Conservation (phyloP, 2,888 invertebrate genomes). For the Erebia palarica region DNA sequence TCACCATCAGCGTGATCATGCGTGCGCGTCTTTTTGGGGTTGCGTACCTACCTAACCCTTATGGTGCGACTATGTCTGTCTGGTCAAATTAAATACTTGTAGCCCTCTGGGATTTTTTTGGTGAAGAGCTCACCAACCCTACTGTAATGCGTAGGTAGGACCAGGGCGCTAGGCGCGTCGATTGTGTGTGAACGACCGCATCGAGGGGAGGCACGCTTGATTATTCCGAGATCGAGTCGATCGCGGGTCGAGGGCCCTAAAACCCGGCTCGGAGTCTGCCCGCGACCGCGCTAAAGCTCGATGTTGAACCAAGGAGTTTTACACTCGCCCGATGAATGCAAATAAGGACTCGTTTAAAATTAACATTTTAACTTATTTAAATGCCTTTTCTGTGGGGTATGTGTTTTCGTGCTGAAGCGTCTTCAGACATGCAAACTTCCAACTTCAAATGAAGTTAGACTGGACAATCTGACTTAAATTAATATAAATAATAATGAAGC, state of each 20-base stretch:
- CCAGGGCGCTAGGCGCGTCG: conserved; percentile 70
- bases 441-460: neutral
- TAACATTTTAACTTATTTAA: conserved; percentile 54
- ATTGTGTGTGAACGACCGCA: conserved; percentile 80
- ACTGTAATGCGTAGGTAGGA: conserved; percentile 67
- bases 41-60: too few species aligned
- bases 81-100: neutral
- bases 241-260: conserved; percentile 71
- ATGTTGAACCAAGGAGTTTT: conserved; percentile 37
- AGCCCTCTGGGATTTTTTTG: neutral
- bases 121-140: neutral
- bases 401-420: neutral
- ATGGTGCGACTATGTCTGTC: too few species aligned
- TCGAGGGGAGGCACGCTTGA: conserved; percentile 72
- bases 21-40: too few species aligned
- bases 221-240: conserved; percentile 74
- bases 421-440: conserved; percentile 1
- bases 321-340: conserved; percentile 64
- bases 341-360: conserved; percentile 57
- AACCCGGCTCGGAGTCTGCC: conserved; percentile 53
- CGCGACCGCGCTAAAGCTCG: conserved; percentile 41
- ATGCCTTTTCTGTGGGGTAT: neutral
- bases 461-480: too few species aligned
- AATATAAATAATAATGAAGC: too few species aligned
- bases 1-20: too few species aligned